Evolutionary conservation across 2,797 vertebrate species (phyloP).

Genomic region (Falco peregrinus): DNA sequence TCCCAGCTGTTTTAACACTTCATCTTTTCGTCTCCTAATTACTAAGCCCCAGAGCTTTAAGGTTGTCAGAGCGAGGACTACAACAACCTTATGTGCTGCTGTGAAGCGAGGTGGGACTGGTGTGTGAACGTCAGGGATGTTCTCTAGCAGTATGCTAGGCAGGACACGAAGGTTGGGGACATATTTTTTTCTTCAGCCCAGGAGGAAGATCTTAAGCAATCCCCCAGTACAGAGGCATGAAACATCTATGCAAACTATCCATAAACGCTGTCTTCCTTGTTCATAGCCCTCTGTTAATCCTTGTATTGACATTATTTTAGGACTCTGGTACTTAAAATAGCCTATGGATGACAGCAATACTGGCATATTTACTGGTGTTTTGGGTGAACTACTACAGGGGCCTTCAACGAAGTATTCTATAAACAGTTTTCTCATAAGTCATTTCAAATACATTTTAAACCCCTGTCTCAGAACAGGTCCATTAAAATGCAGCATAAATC

Average conservation of each 20-base stretch:
- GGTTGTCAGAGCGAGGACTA: neutral
- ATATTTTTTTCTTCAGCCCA: neutral
- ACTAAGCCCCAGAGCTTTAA: neutral
- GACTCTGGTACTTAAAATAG: neutral
- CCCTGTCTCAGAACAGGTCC: neutral
- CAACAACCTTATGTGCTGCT: neutral
- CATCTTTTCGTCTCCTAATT: neutral
- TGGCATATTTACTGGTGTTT: neutral
- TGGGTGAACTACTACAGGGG: neutral
- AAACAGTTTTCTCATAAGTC: neutral
- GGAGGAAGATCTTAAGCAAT: neutral
- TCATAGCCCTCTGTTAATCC: neutral
- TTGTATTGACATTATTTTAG: neutral
- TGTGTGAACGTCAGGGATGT: neutral
- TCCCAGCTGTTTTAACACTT: neutral
- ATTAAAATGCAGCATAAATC: slow-evolving; percentile 14
- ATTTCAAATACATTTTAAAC: neutral
- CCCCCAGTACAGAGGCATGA: neutral
- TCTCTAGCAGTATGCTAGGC: neutral
- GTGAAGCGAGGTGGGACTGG: neutral
- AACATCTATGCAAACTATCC: neutral
- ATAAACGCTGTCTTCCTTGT: neutral
- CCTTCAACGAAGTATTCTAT: neutral
- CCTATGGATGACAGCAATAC: neutral
- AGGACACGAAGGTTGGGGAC: neutral